A percentile compares a stretch with the other conserved stretches of the same genome.
Evolutionary conservation across 2,797 vertebrate genomes (phyloP).

Genomic region (Enteromius mattozi): DNA sequence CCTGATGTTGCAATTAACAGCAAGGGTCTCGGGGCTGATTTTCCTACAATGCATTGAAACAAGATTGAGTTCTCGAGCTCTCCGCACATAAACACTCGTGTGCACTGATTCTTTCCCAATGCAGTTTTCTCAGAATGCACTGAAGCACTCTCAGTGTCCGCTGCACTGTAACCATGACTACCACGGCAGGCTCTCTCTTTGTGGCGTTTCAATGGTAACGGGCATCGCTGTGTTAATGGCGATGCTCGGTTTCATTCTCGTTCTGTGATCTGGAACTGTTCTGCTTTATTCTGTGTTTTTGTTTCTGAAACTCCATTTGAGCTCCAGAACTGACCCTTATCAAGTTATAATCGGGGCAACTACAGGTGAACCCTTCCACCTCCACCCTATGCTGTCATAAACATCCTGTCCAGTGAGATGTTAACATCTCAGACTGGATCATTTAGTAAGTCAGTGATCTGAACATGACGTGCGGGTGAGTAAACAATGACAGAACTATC

Average conservation of each 20-base stretch:
- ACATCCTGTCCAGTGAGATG: background rate
- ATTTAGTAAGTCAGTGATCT: background rate
- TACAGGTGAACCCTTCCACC: background rate
- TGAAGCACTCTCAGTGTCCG: constrained; percentile 44
- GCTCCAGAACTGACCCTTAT: background rate
- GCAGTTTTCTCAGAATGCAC: constrained; percentile 47
- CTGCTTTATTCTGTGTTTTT: constrained; percentile 30
- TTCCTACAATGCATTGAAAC: background rate
- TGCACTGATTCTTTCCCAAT: constrained; percentile 1
- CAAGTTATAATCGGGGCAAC: background rate
- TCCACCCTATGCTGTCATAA: background rate
- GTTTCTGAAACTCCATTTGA: background rate
- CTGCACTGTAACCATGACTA: constrained; percentile 57
- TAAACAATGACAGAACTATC: background rate
- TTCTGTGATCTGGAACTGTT: constrained; percentile 43
- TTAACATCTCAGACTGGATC: background rate
- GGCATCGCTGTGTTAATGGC: constrained; percentile 63
- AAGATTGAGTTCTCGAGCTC: background rate
- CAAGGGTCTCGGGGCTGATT: background rate
- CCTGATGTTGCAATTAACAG: background rate
- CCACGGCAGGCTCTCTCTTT: constrained; percentile 47
- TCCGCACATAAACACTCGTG: background rate
- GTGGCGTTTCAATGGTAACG: constrained; percentile 49
- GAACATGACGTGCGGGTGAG: background rate
- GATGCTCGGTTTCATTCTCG: constrained; percentile 53